These are phyloP conservation scores for Leptopilina clavipes DNA, from an alignment of 1,140 invertebrate species.

Conservation along the genomic window DNA sequence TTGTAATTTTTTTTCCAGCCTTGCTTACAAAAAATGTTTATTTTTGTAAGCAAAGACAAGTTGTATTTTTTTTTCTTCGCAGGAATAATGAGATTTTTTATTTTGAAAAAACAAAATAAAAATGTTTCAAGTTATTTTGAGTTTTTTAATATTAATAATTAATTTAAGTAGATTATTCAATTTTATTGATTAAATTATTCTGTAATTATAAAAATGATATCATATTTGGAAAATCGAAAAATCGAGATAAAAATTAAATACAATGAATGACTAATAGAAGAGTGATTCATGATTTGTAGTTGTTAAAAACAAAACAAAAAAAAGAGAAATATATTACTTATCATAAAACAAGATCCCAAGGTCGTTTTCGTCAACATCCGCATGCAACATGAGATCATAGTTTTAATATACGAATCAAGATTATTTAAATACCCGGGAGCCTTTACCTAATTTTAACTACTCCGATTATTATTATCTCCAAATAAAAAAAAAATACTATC, in stretches of 20 bases:
- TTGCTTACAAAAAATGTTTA: not conserved
- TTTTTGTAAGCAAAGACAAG: not conserved
- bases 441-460: not conserved
- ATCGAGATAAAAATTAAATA: no score
- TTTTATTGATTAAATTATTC: no score
- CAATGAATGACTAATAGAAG: not conserved
- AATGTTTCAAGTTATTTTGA: not conserved
- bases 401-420: not conserved
- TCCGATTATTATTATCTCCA: not conserved
- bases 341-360: slow-evolving; percentile 6
- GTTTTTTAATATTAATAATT: no score
- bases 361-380: not conserved
- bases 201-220: no score
- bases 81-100: not conserved
- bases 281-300: not conserved
- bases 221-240: no score
- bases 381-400: not conserved
- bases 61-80: not conserved
- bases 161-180: no score
- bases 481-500: not conserved
- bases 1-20: not conserved
- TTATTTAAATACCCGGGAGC: not conserved
- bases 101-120: not conserved
- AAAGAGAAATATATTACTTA: not conserved
- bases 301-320: not conserved